Conservation (phyloP, 2,888 invertebrate genomes). For the Diarsia rubi region DNA sequence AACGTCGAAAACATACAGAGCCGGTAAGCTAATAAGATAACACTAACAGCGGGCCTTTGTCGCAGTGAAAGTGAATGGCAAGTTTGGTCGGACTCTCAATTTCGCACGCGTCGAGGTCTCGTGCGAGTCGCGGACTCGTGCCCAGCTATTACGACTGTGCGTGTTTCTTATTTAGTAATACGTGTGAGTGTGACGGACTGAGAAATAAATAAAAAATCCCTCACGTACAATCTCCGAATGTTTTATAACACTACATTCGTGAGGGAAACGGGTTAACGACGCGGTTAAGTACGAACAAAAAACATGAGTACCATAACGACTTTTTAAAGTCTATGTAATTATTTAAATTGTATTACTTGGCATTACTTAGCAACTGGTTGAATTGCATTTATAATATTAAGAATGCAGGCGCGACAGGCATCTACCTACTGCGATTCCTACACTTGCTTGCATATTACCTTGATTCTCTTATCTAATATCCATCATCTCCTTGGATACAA, state of each 20-base stretch:
- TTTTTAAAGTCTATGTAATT: conserved; percentile 29
- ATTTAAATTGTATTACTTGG: conserved; percentile 39
- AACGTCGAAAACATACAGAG: conserved; percentile 72
- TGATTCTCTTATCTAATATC: conserved; percentile 12
- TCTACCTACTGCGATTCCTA: conserved; percentile 5
- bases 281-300: conserved; percentile 33
- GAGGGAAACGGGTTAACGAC: conserved; percentile 49
- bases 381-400: conserved; percentile 18
- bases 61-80: conserved; percentile 82
- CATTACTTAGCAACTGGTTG: conserved; percentile 15
- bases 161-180: conserved; percentile 62
- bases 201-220: conserved; percentile 39
- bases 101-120: conserved; percentile 80
- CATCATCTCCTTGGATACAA: conserved; percentile 19
- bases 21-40: conserved; percentile 76
- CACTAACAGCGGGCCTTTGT: conserved; percentile 74
- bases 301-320: conserved; percentile 31
- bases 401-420: conserved; percentile 17
- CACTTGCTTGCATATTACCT: conserved; percentile 38
- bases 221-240: conserved; percentile 50
- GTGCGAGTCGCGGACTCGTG: conserved; percentile 61
- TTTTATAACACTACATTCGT: conserved; percentile 52
- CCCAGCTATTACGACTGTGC: conserved; percentile 68
- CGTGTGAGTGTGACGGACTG: conserved; percentile 46
- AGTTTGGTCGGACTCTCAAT: conserved; percentile 79